Percentiles rank a stretch among this genome's conserved stretches.
Evolutionary conservation across 2,888 invertebrate genomes (phyloP).

Genomic region (Ypsolopha sequella): DNA sequence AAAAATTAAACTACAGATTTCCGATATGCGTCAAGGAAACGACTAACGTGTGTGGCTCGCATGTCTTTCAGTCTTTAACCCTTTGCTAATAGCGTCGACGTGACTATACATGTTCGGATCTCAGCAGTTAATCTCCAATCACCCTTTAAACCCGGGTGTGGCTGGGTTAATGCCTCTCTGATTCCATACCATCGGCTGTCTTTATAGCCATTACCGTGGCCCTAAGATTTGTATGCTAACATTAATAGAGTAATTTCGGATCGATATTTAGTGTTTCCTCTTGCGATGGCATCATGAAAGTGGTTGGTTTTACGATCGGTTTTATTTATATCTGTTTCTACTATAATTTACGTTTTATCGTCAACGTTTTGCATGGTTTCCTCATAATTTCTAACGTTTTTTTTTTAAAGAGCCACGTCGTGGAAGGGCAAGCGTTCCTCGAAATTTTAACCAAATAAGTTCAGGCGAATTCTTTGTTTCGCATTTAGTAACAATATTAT

Average conservation of each 20-base stretch:
- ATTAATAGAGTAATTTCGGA: constrained; percentile 14
- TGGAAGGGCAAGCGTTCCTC: too few relatives aligned
- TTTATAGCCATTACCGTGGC: constrained; percentile 25
- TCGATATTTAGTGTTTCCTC: constrained; percentile 12
- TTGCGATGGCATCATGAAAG: constrained; percentile 5
- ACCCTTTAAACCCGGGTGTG: constrained; percentile 13
- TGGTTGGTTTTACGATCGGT: not conserved
- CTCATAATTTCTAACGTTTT: too few relatives aligned
- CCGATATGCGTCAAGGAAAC: not conserved
- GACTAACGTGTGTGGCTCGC: constrained; percentile 25
- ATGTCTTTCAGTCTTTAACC: constrained; percentile 46
- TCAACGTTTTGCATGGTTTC: too few relatives aligned
- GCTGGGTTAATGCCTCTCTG: constrained; percentile 39
- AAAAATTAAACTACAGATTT: not conserved
- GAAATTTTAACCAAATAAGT: too few relatives aligned
- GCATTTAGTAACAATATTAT: too few relatives aligned
- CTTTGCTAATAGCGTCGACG: constrained; percentile 49
- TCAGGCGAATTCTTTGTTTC: too few relatives aligned
- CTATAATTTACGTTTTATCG: too few relatives aligned
- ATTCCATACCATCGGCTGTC: constrained; percentile 37
- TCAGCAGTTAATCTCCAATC: constrained; percentile 38
- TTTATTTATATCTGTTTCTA: too few relatives aligned
- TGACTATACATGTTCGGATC: constrained; percentile 51
- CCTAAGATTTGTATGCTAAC: constrained; percentile 13
- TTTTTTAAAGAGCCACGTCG: too few relatives aligned